phyloP scores from a whole-genome alignment of 37 sponge, comb jelly and placozoan genomes.

The Hormiphora californensis region DNA sequence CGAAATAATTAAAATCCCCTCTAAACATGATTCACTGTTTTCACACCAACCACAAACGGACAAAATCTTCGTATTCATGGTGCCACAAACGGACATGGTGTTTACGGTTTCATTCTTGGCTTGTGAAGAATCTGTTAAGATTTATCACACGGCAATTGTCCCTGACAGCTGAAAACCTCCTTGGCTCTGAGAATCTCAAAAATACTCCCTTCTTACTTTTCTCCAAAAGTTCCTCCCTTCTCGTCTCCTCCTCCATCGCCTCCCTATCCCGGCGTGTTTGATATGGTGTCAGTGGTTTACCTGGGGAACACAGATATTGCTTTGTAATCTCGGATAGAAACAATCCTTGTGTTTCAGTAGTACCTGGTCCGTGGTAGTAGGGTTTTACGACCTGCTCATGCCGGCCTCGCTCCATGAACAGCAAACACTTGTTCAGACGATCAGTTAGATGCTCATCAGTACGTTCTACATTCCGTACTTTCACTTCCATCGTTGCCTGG shows the following conservation, averaged over 20 bases:
- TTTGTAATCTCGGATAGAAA: neutral
- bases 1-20: too few relatives aligned
- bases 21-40: too few relatives aligned
- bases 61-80: too few relatives aligned
- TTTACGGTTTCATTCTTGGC: too few relatives aligned
- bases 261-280: neutral
- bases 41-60: too few relatives aligned
- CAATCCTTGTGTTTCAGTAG: too few relatives aligned
- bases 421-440: neutral
- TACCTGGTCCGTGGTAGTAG: constrained; percentile 43
- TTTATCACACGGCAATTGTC: constrained; percentile 24
- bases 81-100: too few relatives aligned
- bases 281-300: constrained; percentile 46
- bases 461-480: too few relatives aligned
- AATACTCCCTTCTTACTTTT: neutral
- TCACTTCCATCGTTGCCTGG: too few relatives aligned
- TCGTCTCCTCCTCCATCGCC: neutral
- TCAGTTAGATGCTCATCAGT: neutral
- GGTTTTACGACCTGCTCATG: constrained; percentile 44
- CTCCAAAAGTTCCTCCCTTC: too few relatives aligned
- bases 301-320: neutral
- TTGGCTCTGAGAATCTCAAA: neutral
- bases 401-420: constrained; percentile 37
- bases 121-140: too few relatives aligned
- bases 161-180: neutral